phyloP scores from a whole-genome alignment of 2,888 invertebrate genomes.

The Altica lythri region DNA sequence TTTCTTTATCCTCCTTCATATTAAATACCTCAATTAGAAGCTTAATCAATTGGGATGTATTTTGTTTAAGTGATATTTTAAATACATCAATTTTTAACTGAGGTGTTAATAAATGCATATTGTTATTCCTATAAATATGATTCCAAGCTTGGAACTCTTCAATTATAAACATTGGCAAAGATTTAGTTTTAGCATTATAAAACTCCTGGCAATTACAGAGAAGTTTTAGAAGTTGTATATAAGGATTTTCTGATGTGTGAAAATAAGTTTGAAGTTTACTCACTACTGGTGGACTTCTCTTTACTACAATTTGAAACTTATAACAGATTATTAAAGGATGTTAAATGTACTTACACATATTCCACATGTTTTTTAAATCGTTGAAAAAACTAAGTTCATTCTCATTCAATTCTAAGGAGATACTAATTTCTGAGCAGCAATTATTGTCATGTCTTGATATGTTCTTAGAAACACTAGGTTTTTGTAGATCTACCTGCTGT shows the following conservation, averaged over 20 bases:
- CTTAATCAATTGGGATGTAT: slow-evolving; percentile 66
- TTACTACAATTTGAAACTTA: slow-evolving; percentile 50
- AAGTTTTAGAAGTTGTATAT: slow-evolving; percentile 63
- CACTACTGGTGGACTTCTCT: slow-evolving; percentile 53
- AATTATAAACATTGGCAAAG: slow-evolving; percentile 66
- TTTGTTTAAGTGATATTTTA: slow-evolving; percentile 71
- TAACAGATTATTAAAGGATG: no score
- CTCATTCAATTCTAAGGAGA: slow-evolving; percentile 58
- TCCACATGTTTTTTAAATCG: slow-evolving; percentile 54
- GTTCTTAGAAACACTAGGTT: slow-evolving; percentile 32
- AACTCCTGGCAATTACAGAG: slow-evolving; percentile 67
- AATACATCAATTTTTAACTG: slow-evolving; percentile 74
- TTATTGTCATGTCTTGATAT: slow-evolving; percentile 48
- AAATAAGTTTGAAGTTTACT: slow-evolving; percentile 52
- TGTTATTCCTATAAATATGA: slow-evolving; percentile 51
- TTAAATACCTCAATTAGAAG: slow-evolving; percentile 69
- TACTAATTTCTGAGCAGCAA: slow-evolving; percentile 52
- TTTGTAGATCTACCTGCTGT: slow-evolving; percentile 17
- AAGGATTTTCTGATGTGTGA: slow-evolving; percentile 61
- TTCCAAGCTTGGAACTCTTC: slow-evolving; percentile 66
- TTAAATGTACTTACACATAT: slow-evolving; percentile 44
- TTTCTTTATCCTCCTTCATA: slow-evolving; percentile 64
- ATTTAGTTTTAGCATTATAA: slow-evolving; percentile 66
- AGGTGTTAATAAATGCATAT: slow-evolving; percentile 58
- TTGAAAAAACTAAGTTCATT: slow-evolving; percentile 56